Evolutionary conservation across 2,797 vertebrate genomes (phyloP), one percentile per base, ranked within the genome.

Genomic region (Xyrichtys novacula): DNA sequence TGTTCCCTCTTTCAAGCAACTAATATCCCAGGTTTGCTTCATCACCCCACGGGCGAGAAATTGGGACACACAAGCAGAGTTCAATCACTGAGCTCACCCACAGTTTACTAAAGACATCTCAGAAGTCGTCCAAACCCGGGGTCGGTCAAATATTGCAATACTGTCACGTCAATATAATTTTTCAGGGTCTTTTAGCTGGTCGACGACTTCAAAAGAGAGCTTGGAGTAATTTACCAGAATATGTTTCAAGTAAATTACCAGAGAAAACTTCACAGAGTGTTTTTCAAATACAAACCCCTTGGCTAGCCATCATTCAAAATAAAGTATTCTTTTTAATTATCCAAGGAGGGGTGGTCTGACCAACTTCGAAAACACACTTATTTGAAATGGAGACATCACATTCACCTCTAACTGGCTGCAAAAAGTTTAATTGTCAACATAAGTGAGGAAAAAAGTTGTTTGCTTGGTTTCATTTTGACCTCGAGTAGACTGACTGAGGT

Each of bases 151-250:
- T 52, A 12, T 52, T 57, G 31, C 23, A 64, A 53, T 55, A 71
- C 63, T 75, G 61, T 64, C 44, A 72, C 7, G 62, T 65, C 71
- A 78, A 15, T 63, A 56, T 65, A 6, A 75, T 69, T 76, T 69
- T 65, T 38, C 73, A 84, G 50, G 73, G 67, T 54, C 64, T 68
- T 77, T 76, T 57, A 60, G n/a, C n/a, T n/a, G 16, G 55, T 69
- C 49, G 56, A 23, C 28, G 61, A 84, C 78, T 85, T 86, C 64
- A 86, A 85, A 87, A 56, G 71, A 68, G 48, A 71, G 34, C 59
- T 44, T 34, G 3, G 78, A 81, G 67, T 76, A 16, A 62, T 76
- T 82, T 63, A 36, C n/a, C 8, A 58, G 39, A 78, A 71, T 55
- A 64, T 49, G 50, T 25, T 63, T 5, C 32, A 56, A 71, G 32